Evolutionary conservation across 1,140 invertebrate genomes (phyloP).

Genomic region (Heliconius melpomene): DNA sequence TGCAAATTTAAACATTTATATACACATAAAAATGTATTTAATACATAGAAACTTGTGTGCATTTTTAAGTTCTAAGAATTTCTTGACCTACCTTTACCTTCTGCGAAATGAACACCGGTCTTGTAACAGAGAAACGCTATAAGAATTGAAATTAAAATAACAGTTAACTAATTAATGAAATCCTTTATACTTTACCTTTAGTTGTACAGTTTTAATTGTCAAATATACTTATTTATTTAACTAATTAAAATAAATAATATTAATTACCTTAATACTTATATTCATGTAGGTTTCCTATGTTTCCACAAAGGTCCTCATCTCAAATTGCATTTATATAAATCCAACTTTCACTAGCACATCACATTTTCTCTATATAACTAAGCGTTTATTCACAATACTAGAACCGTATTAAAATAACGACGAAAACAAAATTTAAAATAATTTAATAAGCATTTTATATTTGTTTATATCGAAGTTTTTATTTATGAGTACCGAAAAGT

Average conservation of each 20-base stretch:
- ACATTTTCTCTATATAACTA: slow-evolving; percentile 33
- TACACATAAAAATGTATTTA: no score
- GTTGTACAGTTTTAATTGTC: not conserved
- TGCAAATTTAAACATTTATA: no score
- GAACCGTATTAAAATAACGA: not conserved
- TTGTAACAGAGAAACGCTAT: slow-evolving; percentile 11
- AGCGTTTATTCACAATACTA: slow-evolving; percentile 22
- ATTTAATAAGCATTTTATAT: slow-evolving; percentile 14
- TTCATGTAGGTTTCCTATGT: slow-evolving; percentile 67
- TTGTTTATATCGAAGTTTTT: slow-evolving; percentile 23
- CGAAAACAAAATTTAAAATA: not conserved
- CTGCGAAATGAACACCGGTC: slow-evolving; percentile 4
- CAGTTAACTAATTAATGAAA: slow-evolving; percentile 2
- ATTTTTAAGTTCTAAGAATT: slow-evolving; percentile 16
- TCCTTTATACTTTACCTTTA: not conserved
- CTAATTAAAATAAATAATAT: slow-evolving; percentile 4
- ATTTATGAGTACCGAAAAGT: not conserved
- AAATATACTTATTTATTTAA: not conserved
- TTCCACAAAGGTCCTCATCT: slow-evolving; percentile 70
- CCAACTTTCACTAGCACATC: slow-evolving; percentile 68
- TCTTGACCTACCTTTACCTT: slow-evolving; percentile 13
- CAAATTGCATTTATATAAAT: slow-evolving; percentile 54
- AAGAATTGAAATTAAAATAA: slow-evolving; percentile 8
- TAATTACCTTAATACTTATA: slow-evolving; percentile 60
- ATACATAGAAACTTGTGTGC: not conserved